A percentile compares a stretch with the other conserved stretches of the same genome.
These are phyloP conservation scores for Euura lappo DNA, from an alignment of 1,140 invertebrate species.

Conservation along the genomic window DNA sequence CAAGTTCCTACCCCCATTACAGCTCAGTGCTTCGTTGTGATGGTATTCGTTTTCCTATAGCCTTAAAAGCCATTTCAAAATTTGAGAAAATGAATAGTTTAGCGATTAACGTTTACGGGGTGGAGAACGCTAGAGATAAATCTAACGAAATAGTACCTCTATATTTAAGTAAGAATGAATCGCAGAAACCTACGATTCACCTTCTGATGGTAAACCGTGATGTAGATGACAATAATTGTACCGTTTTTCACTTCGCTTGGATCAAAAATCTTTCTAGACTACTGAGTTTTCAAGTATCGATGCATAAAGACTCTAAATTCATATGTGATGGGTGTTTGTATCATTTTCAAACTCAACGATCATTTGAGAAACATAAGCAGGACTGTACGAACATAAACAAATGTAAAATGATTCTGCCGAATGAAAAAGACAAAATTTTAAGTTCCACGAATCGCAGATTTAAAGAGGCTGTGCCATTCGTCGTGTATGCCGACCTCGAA, in stretches of 20 bases:
- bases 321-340: constrained; percentile 14
- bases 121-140: background rate
- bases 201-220: constrained; percentile 18
- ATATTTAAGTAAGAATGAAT: constrained; percentile 18
- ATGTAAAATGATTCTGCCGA: background rate
- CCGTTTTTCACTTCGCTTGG: constrained; percentile 8
- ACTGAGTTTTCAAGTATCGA: background rate
- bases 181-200: constrained; percentile 18
- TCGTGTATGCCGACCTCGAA: constrained; percentile 28
- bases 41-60: constrained; percentile 46
- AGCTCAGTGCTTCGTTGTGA: constrained; percentile 23
- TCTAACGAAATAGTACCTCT: constrained; percentile 17
- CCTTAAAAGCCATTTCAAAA: constrained; percentile 46
- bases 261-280: constrained; percentile 16
- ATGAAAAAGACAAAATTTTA: constrained; percentile 10
- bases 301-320: background rate
- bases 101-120: constrained; percentile 29
- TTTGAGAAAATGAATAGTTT: constrained; percentile 51
- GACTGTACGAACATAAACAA: constrained; percentile 15
- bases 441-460: background rate
- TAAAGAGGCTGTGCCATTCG: no score
- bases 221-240: background rate
- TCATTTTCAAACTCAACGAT: background rate
- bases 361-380: constrained; percentile 8
- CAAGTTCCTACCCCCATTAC: constrained; percentile 5